Base-by-base conservation (phyloP, 1,140 invertebrate genomes). In the Phthorimaea operculella region DNA sequence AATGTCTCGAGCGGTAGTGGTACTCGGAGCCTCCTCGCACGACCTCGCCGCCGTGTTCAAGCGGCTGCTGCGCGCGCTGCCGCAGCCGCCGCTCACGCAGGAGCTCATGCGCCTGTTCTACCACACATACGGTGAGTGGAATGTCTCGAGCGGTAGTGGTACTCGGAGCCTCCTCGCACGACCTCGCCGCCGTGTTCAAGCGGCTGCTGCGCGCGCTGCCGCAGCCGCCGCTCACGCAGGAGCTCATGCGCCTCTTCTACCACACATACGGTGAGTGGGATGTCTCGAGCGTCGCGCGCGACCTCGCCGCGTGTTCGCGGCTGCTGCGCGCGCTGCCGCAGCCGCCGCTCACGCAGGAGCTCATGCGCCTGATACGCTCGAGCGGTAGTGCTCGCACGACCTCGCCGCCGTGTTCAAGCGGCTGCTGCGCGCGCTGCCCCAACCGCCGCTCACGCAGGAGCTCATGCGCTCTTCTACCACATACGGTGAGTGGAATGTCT, bases 51-150 rank as follows among this genome's bases (percentile, higher is more conserved):
- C 92, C 4, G 85, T 94, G 44, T 87, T 94, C 62, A 95, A 95
- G 79, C 91, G 92, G 57, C 89, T 94, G 66, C 78, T 95, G 51
- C 87, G 94, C 15, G 92, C 94, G 78, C 83, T 95, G 64, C 95
- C 95, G 12, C 90, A 93, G 68, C 93, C 95, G 33, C 87, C 96
- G 48, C 90, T 97, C 39, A 94, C 93, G 3, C 89, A 91, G 59
- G 93, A 96, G 72, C 89, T 96, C 49, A 91, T 96, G 70, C 90
- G 96, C 61, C 90, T 95, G 33, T 98, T 97, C 87, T 94, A 95
- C 87, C 93, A 95, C 84, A 92, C 92, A 60, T 92, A 95, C 73
- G 87, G 93, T 94, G 85, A 87, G 21, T 28, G 6, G 2, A 28
- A 28, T 6, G 21, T n/a, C n/a, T 95, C 21, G 93, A 95, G 86